phyloP scores from a whole-genome alignment of 2,113 vertebrate species.

The Archocentrus centrarchus region DNA sequence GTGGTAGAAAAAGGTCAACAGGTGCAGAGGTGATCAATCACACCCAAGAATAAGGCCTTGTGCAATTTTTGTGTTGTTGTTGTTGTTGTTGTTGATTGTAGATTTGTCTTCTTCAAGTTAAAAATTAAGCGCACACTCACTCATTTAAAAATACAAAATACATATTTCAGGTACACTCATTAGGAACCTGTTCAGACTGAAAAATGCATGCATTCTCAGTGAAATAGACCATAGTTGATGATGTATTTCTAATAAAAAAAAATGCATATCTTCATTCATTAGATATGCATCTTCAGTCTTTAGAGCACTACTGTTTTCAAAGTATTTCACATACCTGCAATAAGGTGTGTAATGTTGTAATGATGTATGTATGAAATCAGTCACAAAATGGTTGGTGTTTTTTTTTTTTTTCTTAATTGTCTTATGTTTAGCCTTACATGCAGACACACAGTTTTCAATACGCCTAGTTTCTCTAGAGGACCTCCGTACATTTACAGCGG shows the following conservation, averaged over 20 bases:
- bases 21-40: constrained; percentile 49
- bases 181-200: not conserved
- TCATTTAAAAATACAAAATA: not conserved
- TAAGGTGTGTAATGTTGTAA: not conserved
- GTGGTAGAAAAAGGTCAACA: constrained; percentile 49
- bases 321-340: not conserved
- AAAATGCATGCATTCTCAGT: not conserved
- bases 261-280: not conserved
- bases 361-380: too few relatives aligned
- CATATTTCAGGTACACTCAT: not conserved
- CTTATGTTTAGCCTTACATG: not conserved
- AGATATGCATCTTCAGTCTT: not conserved
- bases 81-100: not conserved
- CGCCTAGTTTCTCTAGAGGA: constrained; percentile 55
- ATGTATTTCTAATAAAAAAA: not conserved
- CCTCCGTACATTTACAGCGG: constrained; percentile 26
- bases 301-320: not conserved
- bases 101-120: not conserved
- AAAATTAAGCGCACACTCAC: not conserved
- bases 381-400: not conserved
- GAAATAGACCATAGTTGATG: not conserved
- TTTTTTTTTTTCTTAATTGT: not conserved
- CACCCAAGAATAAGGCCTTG: constrained; percentile 25
- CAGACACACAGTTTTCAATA: not conserved
- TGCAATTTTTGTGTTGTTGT: not conserved